Evolutionary conservation across 30 jellyfish, hydroid and myxozoan species (phyloP).

Genomic region (Turritopsis dohrnii): DNA sequence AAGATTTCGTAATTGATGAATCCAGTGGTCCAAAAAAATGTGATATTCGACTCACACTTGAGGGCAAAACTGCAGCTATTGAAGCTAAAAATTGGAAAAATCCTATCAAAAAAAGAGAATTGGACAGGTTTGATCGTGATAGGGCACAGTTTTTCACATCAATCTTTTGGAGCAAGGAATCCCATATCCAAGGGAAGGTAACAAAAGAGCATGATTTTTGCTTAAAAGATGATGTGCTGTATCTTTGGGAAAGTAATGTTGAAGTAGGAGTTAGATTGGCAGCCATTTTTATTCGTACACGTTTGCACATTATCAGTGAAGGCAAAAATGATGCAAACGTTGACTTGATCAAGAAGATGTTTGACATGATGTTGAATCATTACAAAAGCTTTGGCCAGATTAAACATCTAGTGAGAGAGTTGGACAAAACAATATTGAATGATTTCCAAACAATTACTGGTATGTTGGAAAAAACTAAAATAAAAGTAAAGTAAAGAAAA

Average conservation of each 20-base stretch:
- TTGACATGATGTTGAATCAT: background rate
- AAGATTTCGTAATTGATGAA: background rate
- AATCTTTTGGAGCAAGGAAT: background rate
- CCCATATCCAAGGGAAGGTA: background rate
- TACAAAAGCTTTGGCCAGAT: background rate
- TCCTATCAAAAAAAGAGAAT: background rate
- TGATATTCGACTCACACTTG: background rate
- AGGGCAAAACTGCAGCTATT: background rate
- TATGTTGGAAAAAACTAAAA: too few species aligned
- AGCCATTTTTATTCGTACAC: background rate
- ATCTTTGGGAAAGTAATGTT: too few species aligned
- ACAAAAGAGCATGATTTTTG: background rate
- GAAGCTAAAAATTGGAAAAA: background rate
- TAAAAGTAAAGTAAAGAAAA: background rate
- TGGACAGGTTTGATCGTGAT: background rate
- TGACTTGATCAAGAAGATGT: background rate
- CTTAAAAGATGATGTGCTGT: background rate
- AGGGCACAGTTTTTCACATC: background rate
- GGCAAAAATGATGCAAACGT: background rate
- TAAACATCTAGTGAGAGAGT: background rate
- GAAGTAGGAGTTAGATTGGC: background rate
- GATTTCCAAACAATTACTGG: background rate
- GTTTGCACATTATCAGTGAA: background rate
- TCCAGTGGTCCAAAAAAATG: background rate
- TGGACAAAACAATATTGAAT: background rate